These are phyloP conservation scores for Sinella curviseta DNA, from an alignment of 1,140 invertebrate genomes.

Conservation along the genomic window DNA sequence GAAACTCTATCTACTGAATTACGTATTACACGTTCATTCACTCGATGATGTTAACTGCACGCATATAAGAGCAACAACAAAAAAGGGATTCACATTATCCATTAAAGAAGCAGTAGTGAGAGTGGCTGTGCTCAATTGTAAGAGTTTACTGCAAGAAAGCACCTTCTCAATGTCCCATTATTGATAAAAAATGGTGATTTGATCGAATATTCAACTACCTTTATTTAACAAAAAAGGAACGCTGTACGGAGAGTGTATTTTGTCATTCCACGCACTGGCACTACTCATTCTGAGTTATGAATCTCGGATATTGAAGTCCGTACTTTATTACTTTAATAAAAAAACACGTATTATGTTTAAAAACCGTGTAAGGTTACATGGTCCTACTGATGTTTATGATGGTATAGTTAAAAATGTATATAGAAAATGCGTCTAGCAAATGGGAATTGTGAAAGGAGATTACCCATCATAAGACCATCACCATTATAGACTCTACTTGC, in stretches of 20 bases:
- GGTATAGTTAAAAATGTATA: too few species aligned
- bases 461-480: constrained; percentile 10
- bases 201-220: not conserved
- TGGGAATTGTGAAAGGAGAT: not conserved
- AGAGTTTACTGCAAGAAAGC: too few species aligned
- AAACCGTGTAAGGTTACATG: too few species aligned
- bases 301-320: too few species aligned
- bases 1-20: not conserved
- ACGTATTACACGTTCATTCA: not conserved
- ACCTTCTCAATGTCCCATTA: too few species aligned
- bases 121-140: not conserved
- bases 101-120: too few species aligned
- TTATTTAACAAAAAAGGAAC: not conserved
- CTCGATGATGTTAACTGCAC: not conserved
- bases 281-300: too few species aligned
- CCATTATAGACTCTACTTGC: constrained; percentile 34
- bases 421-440: not conserved
- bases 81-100: not conserved
- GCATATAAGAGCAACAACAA: not conserved
- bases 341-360: too few species aligned
- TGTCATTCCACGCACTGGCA: too few species aligned
- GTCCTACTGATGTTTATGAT: too few species aligned
- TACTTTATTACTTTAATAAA: too few species aligned
- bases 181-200: not conserved
- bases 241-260: not conserved